A percentile compares a stretch with the other conserved stretches of the same genome.
These are phyloP conservation scores for Ophiodon elongatus DNA, from an alignment of 2,113 vertebrate genomes.

Conservation along the genomic window DNA sequence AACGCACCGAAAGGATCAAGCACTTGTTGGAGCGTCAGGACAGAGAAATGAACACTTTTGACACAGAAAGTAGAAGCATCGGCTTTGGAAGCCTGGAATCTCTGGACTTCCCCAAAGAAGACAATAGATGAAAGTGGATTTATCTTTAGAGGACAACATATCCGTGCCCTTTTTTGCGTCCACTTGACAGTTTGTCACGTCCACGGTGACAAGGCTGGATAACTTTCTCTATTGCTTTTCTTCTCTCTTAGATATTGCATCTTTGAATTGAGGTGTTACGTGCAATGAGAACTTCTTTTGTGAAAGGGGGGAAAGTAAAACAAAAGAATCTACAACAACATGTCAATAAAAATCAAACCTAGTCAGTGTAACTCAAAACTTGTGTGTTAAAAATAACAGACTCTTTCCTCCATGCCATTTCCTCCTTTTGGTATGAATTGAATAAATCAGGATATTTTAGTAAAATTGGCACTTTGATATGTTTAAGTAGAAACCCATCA, in stretches of 20 bases:
- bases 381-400: slow-evolving; percentile 86
- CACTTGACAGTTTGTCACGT: slow-evolving; percentile 81
- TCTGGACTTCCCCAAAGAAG: slow-evolving; percentile 99
- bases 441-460: slow-evolving; percentile 98
- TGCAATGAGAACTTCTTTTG: slow-evolving; percentile 88
- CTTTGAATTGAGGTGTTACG: slow-evolving; percentile 86
- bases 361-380: slow-evolving; percentile 83
- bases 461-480: slow-evolving; percentile 99
- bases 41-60: slow-evolving; percentile 94
- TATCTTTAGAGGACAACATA: slow-evolving; percentile 73
- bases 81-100: slow-evolving; percentile 96
- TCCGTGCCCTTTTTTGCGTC: slow-evolving; percentile 92
- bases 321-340: slow-evolving; percentile 63
- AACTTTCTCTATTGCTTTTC: slow-evolving; percentile 78
- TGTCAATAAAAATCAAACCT: slow-evolving; percentile 72
- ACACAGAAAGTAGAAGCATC: slow-evolving; percentile 95
- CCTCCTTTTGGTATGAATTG: slow-evolving; percentile 98
- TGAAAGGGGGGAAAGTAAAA: slow-evolving; percentile 78
- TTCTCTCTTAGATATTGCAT: slow-evolving; percentile 87
- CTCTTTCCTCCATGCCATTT: slow-evolving; percentile 94
- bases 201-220: slow-evolving; percentile 87
- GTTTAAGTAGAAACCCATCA: slow-evolving; percentile 94
- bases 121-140: slow-evolving; percentile 87
- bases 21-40: slow-evolving; percentile 95
- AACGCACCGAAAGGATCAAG: slow-evolving; percentile 97